phyloP scores from a whole-genome alignment of 2,797 vertebrate species.

The Cuculus canorus region DNA sequence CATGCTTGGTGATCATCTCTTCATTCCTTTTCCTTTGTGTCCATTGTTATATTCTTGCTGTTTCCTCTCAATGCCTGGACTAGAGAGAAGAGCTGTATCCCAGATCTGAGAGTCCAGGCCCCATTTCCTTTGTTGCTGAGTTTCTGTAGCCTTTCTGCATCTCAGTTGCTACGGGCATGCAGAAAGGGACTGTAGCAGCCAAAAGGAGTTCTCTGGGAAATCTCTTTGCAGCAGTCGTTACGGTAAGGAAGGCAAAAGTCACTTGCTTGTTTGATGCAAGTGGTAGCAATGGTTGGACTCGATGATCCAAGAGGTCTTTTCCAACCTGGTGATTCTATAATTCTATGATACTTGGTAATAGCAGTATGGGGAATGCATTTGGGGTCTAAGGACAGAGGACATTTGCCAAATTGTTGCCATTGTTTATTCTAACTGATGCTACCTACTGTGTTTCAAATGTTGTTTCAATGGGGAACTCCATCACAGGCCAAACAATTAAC shows the following conservation, averaged over 20 bases:
- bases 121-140: rapidly evolving
- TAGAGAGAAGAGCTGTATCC: not conserved
- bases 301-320: too few species aligned
- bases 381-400: rapidly evolving
- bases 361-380: not conserved
- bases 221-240: not conserved
- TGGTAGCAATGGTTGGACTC: too few species aligned
- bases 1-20: not conserved
- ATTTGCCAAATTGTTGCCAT: not conserved
- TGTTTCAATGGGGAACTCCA: not conserved
- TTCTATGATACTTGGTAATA: not conserved
- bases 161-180: not conserved
- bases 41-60: not conserved
- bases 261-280: not conserved
- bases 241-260: not conserved
- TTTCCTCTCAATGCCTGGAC: not conserved
- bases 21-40: not conserved
- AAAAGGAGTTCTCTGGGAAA: not conserved
- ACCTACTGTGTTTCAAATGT: not conserved
- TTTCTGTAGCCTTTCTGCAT: not conserved
- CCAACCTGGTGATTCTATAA: too few species aligned
- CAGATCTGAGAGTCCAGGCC: not conserved
- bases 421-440: not conserved
- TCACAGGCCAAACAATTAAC: not conserved
- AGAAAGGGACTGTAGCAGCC: not conserved